Evolutionary conservation across 2,888 invertebrate genomes (phyloP).

Genomic region (Melinopterus prodromus): DNA sequence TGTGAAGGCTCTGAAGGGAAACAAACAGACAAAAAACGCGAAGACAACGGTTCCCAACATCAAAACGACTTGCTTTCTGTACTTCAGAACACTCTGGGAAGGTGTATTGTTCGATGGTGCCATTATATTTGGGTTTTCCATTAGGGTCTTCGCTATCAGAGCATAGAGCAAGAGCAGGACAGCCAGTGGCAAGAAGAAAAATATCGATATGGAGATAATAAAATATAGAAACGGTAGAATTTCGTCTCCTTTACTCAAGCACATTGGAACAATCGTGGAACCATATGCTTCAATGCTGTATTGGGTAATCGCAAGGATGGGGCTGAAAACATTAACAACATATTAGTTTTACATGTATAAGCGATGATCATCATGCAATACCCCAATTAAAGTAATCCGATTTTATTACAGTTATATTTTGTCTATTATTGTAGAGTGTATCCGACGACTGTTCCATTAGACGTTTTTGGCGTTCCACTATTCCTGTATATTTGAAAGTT

Average conservation of each 20-base stretch:
- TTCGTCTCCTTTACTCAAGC: slow-evolving; percentile 81
- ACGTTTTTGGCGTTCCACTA: no score
- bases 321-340: slow-evolving; percentile 66
- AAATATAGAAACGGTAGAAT: slow-evolving; percentile 84
- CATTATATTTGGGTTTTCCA: slow-evolving; percentile 80
- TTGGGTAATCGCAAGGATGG: slow-evolving; percentile 82
- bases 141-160: slow-evolving; percentile 84
- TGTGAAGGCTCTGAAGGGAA: slow-evolving; percentile 89
- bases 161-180: slow-evolving; percentile 85
- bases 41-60: slow-evolving; percentile 91
- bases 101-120: slow-evolving; percentile 62
- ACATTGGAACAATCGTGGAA: slow-evolving; percentile 76
- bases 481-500: no score
- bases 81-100: slow-evolving; percentile 70
- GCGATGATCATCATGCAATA: neutral
- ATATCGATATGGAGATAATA: slow-evolving; percentile 79
- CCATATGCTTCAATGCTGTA: slow-evolving; percentile 79
- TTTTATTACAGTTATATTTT: neutral
- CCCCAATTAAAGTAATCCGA: neutral
- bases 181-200: slow-evolving; percentile 85
- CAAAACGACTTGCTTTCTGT: slow-evolving; percentile 83
- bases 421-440: no score
- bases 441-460: no score
- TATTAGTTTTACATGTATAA: neutral
- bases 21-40: slow-evolving; percentile 88